A percentile compares a stretch with the other conserved stretches of the same genome.
Conservation (phyloP, 1,140 invertebrate genomes). For the Drosophila carrolli region DNA sequence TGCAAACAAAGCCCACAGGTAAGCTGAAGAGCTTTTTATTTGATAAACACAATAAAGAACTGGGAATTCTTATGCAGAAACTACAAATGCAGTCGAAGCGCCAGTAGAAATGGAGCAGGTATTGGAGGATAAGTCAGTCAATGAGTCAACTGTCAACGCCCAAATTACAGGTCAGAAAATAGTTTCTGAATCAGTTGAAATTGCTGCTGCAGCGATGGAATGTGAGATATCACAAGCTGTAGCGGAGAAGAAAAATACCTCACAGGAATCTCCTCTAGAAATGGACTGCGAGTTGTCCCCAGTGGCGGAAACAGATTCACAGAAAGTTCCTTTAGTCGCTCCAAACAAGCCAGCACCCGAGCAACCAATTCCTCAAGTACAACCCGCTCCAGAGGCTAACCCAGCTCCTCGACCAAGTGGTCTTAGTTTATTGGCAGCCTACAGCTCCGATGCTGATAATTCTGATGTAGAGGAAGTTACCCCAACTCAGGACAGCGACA, state of each 20-base stretch:
- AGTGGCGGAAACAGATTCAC: no score
- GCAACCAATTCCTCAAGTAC: background rate
- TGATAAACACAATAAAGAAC: slow-evolving; percentile 2
- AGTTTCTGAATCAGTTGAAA: background rate
- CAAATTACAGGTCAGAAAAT: background rate
- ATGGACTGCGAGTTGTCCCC: slow-evolving; percentile 24
- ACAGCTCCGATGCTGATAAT: slow-evolving; percentile 65
- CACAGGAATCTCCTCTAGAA: background rate
- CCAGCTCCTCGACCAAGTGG: slow-evolving; percentile 21
- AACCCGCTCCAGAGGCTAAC: slow-evolving; percentile 17
- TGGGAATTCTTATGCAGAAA: slow-evolving; percentile 4
- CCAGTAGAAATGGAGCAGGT: slow-evolving; percentile 4
- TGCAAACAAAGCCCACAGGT: slow-evolving; percentile 33
- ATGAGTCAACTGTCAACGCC: slow-evolving; percentile 5
- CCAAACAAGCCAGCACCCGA: no score
- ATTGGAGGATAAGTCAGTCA: background rate
- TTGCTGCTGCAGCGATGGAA: slow-evolving; percentile 4
- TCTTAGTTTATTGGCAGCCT: slow-evolving; percentile 66
- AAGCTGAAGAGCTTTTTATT: slow-evolving; percentile 9
- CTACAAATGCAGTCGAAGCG: background rate
- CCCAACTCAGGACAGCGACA: slow-evolving; percentile 41
- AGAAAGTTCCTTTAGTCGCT: background rate
- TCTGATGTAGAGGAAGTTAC: slow-evolving; percentile 36
- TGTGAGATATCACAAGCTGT: slow-evolving; percentile 4
- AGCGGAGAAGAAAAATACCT: no score